A percentile compares a stretch with the other conserved stretches of the same genome.
phyloP scores from a whole-genome alignment of 2,888 invertebrate genomes.

The Theretra japonica region DNA sequence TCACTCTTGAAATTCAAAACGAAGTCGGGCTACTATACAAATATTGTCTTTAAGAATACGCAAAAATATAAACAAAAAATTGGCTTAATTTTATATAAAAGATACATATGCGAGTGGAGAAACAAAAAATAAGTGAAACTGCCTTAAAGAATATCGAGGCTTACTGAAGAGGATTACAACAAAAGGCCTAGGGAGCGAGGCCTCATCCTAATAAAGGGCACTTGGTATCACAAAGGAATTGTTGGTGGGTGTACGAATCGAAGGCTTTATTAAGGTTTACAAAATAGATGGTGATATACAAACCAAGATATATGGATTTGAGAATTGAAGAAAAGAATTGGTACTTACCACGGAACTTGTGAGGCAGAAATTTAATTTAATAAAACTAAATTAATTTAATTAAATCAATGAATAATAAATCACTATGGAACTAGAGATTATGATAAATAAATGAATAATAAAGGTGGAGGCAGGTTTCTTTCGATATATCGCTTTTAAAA shows the following conservation, averaged over 20 bases:
- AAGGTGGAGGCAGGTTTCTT: too few species aligned
- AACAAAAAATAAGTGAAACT: conserved; percentile 23
- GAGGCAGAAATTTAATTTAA: too few species aligned
- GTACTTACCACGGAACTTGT: too few species aligned
- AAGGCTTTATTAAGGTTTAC: conserved; percentile 15
- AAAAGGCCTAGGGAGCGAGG: conserved; percentile 14
- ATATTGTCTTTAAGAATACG: too few species aligned
- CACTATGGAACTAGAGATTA: too few species aligned
- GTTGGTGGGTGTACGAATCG: conserved; percentile 1
- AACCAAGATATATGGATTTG: not conserved
- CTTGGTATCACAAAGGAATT: conserved; percentile 13
- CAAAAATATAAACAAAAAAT: not conserved
- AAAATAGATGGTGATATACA: not conserved
- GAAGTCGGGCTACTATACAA: too few species aligned
- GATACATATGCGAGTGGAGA: not conserved
- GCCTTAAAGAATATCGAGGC: not conserved
- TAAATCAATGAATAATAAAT: too few species aligned
- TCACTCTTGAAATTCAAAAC: too few species aligned
- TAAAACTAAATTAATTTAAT: too few species aligned
- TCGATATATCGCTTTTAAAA: too few species aligned
- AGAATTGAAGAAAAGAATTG: not conserved
- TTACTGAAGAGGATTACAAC: conserved; percentile 8
- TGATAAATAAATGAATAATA: too few species aligned
- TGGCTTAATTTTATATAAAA: not conserved
- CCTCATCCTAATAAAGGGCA: conserved; percentile 15